Percentiles rank a stretch among this genome's conserved stretches.
Evolutionary conservation across 1,140 invertebrate species (phyloP).

Genomic region (Lamellibrachia luymesi): DNA sequence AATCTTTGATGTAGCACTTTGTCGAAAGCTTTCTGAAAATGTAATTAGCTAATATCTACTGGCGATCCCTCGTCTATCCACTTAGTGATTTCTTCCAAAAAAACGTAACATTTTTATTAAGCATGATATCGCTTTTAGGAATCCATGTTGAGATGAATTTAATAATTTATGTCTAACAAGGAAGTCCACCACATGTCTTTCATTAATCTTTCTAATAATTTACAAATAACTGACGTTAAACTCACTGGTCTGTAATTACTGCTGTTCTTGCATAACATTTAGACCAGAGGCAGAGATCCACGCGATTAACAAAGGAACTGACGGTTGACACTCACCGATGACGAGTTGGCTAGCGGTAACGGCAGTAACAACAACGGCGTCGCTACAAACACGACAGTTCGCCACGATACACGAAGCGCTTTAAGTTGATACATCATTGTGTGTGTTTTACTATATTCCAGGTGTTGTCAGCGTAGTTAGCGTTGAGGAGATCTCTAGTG

Average conservation of each 20-base stretch:
- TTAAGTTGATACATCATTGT: background rate
- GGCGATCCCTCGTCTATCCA: too few relatives aligned
- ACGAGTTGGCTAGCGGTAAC: background rate
- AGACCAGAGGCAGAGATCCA: background rate
- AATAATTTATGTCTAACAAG: too few relatives aligned
- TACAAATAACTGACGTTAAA: background rate
- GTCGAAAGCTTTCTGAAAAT: too few relatives aligned
- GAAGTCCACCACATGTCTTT: too few relatives aligned
- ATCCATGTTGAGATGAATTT: too few relatives aligned
- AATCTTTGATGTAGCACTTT: too few relatives aligned
- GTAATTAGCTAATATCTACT: too few relatives aligned
- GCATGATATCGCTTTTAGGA: too few relatives aligned
- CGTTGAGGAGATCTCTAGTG: background rate
- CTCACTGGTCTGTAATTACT: background rate
- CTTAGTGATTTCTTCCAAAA: too few relatives aligned
- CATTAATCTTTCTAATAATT: too few relatives aligned
- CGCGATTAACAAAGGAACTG: background rate
- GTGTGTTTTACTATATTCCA: background rate
- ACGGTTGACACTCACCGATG: background rate
- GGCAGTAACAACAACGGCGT: background rate
- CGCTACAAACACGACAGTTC: background rate
- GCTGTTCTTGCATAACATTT: background rate
- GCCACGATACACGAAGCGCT: background rate
- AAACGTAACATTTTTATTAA: too few relatives aligned
- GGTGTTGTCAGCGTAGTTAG: background rate